Conservation (phyloP, 1,140 invertebrate species). For the Drosophila hydei region DNA sequence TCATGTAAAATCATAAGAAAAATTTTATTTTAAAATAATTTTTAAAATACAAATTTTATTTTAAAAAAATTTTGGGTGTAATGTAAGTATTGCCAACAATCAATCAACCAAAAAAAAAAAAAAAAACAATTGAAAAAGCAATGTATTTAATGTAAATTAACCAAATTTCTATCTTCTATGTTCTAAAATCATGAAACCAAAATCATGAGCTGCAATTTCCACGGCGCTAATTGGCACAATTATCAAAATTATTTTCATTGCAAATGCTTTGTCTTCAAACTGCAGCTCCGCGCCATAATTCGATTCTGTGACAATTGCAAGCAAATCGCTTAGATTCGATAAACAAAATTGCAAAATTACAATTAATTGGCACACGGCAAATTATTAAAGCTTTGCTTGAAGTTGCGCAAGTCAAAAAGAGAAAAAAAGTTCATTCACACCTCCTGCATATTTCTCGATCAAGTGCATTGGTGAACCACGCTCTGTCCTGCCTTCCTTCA, state of each 20-base stretch:
- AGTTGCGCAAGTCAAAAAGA: slow-evolving; percentile 2
- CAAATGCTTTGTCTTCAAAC: slow-evolving; percentile 18
- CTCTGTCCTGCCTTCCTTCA: slow-evolving; percentile 22
- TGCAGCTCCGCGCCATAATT: slow-evolving; percentile 15
- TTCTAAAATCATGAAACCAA: slow-evolving; percentile 13
- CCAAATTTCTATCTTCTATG: slow-evolving; percentile 44
- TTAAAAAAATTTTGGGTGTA: slow-evolving; percentile 84
- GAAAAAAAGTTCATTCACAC: slow-evolving; percentile 45
- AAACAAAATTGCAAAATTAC: slow-evolving; percentile 30
- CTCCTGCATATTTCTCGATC: slow-evolving; percentile 41
- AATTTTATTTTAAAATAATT: slow-evolving; percentile 84
- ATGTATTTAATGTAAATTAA: slow-evolving; percentile 70
- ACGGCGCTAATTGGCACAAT: slow-evolving; percentile 22
- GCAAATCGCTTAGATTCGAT: slow-evolving; percentile 38
- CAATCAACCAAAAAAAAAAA: slow-evolving; percentile 30
- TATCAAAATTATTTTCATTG: slow-evolving; percentile 10
- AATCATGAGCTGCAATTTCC: slow-evolving; percentile 24
- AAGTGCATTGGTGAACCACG: slow-evolving; percentile 50
- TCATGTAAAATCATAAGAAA: slow-evolving; percentile 81
- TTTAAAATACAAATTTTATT: slow-evolving; percentile 84
- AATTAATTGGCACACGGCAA: slow-evolving; percentile 10
- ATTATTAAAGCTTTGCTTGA: slow-evolving; percentile 28
- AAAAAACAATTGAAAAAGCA: slow-evolving; percentile 38
- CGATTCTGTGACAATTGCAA: slow-evolving; percentile 17
- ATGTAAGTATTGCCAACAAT: slow-evolving; percentile 82